These are phyloP conservation scores for Centropristis striata DNA, from an alignment of 2,113 vertebrate genomes.

Conservation along the genomic window DNA sequence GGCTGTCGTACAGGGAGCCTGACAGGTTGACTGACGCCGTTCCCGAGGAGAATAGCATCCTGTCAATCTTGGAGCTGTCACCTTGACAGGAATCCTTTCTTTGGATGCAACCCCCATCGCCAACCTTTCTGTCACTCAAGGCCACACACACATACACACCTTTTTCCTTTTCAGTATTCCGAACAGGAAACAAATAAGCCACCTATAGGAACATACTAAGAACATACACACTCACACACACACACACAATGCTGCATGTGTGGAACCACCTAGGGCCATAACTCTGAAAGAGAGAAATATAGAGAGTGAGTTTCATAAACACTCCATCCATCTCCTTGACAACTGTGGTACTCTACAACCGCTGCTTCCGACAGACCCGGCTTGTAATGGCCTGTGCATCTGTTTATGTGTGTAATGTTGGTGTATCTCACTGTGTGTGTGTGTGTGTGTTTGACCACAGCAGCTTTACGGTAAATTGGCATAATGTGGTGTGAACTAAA, in stretches of 20 bases:
- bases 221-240: constrained; percentile 7
- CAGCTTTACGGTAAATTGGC: not conserved
- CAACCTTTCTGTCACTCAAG: constrained; percentile 82
- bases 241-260: constrained; percentile 4
- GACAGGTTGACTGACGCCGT: constrained; percentile 80
- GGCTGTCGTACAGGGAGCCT: constrained; percentile 73
- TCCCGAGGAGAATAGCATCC: constrained; percentile 81
- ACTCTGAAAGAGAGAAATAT: constrained; percentile 42
- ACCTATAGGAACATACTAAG: constrained; percentile 31
- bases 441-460: not conserved
- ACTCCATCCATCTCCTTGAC: constrained; percentile 74
- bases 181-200: constrained; percentile 46
- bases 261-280: constrained; percentile 31
- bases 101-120: constrained; percentile 76
- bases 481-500: constrained; percentile 25
- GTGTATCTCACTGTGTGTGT: constrained; percentile 12
- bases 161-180: constrained; percentile 55
- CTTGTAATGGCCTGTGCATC: constrained; percentile 30
- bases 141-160: constrained; percentile 60
- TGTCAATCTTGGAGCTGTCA: constrained; percentile 82
- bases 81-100: constrained; percentile 83
- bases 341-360: constrained; percentile 30
- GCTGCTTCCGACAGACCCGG: constrained; percentile 28
- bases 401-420: constrained; percentile 21
- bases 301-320: constrained; percentile 64